Evolutionary conservation across 2,888 invertebrate species (phyloP).

Genomic region (Leucophenga montana): DNA sequence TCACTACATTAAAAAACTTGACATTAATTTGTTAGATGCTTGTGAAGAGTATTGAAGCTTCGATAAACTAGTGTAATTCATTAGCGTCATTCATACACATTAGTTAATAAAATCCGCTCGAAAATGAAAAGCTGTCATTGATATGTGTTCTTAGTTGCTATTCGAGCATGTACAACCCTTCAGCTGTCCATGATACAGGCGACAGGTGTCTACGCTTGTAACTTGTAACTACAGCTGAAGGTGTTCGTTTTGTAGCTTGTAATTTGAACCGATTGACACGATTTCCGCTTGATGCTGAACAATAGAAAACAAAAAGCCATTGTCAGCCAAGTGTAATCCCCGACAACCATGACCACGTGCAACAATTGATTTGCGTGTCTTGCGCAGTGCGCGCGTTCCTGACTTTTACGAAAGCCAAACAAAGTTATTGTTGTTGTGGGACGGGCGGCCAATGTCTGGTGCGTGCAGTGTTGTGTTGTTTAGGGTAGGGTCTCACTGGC

Average conservation of each 20-base stretch:
- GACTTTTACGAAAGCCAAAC: conserved; percentile 28
- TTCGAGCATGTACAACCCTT: not conserved
- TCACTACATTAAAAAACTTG: no score
- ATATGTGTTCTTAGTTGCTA: not conserved
- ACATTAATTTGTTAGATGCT: no score
- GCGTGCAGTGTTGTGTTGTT: no score
- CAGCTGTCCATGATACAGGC: no score
- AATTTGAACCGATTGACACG: conserved; percentile 12
- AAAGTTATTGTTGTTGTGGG: conserved; percentile 3
- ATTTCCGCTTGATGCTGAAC: conserved; percentile 4
- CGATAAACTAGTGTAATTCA: no score
- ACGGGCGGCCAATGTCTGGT: not conserved
- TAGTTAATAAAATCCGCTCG: not conserved
- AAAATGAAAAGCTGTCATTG: not conserved
- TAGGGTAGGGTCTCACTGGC: no score
- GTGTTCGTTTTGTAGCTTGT: not conserved
- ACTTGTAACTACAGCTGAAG: not conserved
- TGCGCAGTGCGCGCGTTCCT: conserved; percentile 56
- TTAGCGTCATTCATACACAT: not conserved
- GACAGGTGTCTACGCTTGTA: no score
- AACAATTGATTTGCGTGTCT: conserved; percentile 64
- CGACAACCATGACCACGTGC: conserved; percentile 48
- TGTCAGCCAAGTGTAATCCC: conserved; percentile 24
- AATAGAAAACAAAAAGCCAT: conserved; percentile 16
- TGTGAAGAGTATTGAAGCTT: no score